Evolutionary conservation across 2,113 vertebrate species (phyloP).

Genomic region (Trogon surrucura): DNA sequence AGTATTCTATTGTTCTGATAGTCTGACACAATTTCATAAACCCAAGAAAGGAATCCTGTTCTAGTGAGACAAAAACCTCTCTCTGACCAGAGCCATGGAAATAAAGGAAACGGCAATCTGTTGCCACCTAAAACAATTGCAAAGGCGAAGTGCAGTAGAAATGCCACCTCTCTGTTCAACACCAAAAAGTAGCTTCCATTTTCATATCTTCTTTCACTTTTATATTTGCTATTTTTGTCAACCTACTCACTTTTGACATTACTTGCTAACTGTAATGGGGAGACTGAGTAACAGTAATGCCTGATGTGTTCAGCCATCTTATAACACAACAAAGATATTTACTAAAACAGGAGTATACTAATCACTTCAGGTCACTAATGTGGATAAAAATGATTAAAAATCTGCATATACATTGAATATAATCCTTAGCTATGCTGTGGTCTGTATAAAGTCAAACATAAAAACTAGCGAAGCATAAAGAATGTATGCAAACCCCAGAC

Average conservation of each 20-base stretch:
- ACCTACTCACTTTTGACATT: background rate
- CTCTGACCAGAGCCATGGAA: background rate
- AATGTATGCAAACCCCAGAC: background rate
- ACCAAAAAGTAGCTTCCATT: background rate
- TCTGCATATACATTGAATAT: background rate
- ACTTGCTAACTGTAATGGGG: background rate
- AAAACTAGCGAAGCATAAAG: background rate
- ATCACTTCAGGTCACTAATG: background rate
- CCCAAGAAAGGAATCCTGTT: background rate
- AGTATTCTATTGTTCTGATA: background rate
- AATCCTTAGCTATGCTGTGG: background rate
- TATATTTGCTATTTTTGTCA: background rate
- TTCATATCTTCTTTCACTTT: background rate
- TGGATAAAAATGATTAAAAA: background rate
- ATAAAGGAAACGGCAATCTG: background rate
- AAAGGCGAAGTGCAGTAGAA: background rate
- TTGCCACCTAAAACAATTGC: background rate
- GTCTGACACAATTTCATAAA: background rate
- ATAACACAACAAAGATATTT: background rate
- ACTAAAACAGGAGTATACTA: background rate
- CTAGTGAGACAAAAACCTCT: background rate
- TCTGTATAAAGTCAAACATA: accelerated
- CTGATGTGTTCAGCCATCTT: background rate
- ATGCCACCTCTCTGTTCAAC: background rate
- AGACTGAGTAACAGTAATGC: background rate